A percentile compares a stretch with the other conserved stretches of the same genome.
These are phyloP conservation scores for Microctonus hyperodae DNA, from an alignment of 2,888 invertebrate genomes.

Conservation along the genomic window DNA sequence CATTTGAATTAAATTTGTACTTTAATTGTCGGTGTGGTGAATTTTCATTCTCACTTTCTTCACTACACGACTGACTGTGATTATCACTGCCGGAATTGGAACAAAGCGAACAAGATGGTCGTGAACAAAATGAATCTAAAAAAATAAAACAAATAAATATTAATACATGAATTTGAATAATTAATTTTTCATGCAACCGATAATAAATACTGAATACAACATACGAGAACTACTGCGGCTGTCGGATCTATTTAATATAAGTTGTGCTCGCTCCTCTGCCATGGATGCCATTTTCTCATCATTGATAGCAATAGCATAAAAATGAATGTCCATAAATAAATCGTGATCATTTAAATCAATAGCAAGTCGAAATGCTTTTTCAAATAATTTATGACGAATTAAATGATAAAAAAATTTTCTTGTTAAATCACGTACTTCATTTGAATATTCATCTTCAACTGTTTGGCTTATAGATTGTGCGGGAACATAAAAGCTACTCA, in stretches of 20 bases:
- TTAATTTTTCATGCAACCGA: no score
- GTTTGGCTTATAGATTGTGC: constrained; percentile 72
- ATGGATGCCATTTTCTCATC: constrained; percentile 73
- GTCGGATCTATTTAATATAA: constrained; percentile 60
- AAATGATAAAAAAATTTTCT: constrained; percentile 87
- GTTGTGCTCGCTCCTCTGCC: constrained; percentile 73
- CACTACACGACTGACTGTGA: constrained; percentile 60
- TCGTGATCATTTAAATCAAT: constrained; percentile 88
- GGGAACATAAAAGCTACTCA: constrained; percentile 83
- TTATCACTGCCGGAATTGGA: constrained; percentile 63
- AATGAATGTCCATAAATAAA: constrained; percentile 83
- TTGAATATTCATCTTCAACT: constrained; percentile 77
- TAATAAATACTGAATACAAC: no score
- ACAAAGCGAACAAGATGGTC: constrained; percentile 75
- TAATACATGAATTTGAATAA: no score
- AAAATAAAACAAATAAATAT: background rate
- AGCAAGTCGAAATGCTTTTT: constrained; percentile 84
- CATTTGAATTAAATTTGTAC: constrained; percentile 61
- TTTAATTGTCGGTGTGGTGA: constrained; percentile 47
- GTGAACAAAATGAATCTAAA: constrained; percentile 75
- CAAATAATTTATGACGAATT: constrained; percentile 73
- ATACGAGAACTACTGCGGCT: constrained; percentile 61
- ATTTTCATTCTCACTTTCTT: constrained; percentile 57
- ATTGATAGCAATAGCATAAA: constrained; percentile 72
- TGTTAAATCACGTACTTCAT: constrained; percentile 81